phyloP scores from a whole-genome alignment of 2,113 vertebrate species.

The Leucosticte australis region DNA sequence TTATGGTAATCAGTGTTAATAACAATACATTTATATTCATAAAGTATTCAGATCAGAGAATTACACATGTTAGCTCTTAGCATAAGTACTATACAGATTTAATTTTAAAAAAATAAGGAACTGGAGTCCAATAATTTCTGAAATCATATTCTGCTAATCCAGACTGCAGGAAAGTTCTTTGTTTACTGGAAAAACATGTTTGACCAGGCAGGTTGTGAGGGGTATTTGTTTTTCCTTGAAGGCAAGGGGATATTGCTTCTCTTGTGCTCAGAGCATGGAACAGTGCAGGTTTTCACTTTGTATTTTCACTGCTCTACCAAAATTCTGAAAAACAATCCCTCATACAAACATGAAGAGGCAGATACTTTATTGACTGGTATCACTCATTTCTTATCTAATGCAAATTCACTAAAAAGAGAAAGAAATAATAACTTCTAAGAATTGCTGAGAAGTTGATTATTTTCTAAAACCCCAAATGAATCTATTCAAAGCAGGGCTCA shows the following conservation, averaged over 20 bases:
- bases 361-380: background rate
- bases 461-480: slow-evolving; percentile 5
- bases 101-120: background rate
- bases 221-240: background rate
- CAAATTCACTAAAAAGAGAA: background rate
- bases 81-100: background rate
- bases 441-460: slow-evolving; percentile 2
- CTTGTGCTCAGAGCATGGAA: background rate
- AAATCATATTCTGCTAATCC: background rate
- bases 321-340: background rate
- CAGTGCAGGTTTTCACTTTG: background rate
- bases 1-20: background rate
- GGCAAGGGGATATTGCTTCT: background rate
- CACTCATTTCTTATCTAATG: background rate
- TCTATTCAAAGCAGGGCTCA: background rate
- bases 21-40: background rate
- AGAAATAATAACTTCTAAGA: background rate
- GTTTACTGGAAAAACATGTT: background rate
- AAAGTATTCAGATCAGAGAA: background rate
- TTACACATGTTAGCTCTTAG: background rate
- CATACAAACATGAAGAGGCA: background rate
- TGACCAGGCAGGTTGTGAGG: background rate
- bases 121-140: background rate
- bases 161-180: background rate
- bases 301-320: background rate